Evolutionary conservation across 2,888 invertebrate species (phyloP).

Genomic region (Adela reaumurella): DNA sequence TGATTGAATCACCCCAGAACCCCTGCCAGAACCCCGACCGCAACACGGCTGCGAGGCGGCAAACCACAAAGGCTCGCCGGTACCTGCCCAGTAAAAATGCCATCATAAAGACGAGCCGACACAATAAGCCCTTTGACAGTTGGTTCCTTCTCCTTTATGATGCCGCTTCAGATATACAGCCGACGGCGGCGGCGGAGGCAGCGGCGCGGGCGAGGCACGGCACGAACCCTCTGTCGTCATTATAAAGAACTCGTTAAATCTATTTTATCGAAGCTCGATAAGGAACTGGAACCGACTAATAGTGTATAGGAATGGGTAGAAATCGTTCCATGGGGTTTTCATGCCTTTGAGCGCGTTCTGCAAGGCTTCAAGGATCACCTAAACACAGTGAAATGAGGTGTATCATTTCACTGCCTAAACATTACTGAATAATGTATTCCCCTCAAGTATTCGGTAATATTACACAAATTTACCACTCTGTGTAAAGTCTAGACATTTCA

Average conservation of each 20-base stretch:
- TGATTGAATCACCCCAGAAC: background rate
- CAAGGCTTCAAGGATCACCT: too few species aligned
- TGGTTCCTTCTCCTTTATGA: slow-evolving; percentile 48
- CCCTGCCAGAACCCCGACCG: background rate
- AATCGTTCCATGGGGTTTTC: too few species aligned
- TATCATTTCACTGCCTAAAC: too few species aligned
- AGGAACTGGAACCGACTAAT: background rate
- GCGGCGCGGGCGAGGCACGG: background rate
- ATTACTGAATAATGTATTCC: too few species aligned
- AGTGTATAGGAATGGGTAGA: background rate
- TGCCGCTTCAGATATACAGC: slow-evolving; percentile 48
- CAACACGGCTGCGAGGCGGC: background rate
- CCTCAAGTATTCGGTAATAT: too few species aligned
- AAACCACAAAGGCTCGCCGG: slow-evolving; percentile 16
- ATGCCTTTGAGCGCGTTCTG: too few species aligned
- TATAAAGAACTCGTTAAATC: slow-evolving; percentile 35
- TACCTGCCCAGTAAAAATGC: slow-evolving; percentile 53
- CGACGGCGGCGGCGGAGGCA: slow-evolving; percentile 14
- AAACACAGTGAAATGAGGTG: too few species aligned
- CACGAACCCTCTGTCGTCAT: background rate
- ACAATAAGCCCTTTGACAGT: slow-evolving; percentile 54
- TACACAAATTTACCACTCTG: too few species aligned
- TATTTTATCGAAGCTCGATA: slow-evolving; percentile 48
- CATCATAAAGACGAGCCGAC: slow-evolving; percentile 47
- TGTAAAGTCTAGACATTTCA: too few species aligned